phyloP scores from a whole-genome alignment of 2,113 vertebrate genomes.

The Cottus gobio region DNA sequence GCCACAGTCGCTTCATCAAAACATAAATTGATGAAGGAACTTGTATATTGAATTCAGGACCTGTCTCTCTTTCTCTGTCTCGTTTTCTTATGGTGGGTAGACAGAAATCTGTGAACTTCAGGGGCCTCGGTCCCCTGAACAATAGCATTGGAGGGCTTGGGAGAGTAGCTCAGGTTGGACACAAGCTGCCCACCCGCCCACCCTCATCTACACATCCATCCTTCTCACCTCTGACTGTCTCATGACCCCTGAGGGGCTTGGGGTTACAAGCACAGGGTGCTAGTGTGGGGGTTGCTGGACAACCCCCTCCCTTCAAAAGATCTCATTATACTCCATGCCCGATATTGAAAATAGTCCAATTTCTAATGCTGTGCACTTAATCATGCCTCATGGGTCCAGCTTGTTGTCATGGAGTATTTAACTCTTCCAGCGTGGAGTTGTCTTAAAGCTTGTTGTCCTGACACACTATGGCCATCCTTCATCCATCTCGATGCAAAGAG shows the following conservation, averaged over 20 bases:
- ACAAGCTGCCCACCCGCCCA: slow-evolving; percentile 48
- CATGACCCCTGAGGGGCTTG: slow-evolving; percentile 73
- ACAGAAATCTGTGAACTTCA: slow-evolving; percentile 77
- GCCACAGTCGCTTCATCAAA: too few species aligned
- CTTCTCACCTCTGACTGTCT: slow-evolving; percentile 75
- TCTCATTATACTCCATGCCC: slow-evolving; percentile 48
- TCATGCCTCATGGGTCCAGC: slow-evolving; percentile 45
- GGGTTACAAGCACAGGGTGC: slow-evolving; percentile 66
- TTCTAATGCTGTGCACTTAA: slow-evolving; percentile 56
- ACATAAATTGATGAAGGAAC: slow-evolving; percentile 27
- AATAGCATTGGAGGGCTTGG: slow-evolving; percentile 58
- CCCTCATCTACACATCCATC: slow-evolving; percentile 68
- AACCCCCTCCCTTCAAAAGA: slow-evolving; percentile 54
- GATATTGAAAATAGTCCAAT: slow-evolving; percentile 56
- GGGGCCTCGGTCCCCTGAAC: slow-evolving; percentile 60
- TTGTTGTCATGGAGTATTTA: not conserved
- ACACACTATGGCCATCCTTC: not conserved
- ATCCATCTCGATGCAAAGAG: not conserved
- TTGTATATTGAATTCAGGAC: slow-evolving; percentile 36
- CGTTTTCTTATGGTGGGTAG: slow-evolving; percentile 16
- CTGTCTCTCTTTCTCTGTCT: slow-evolving; percentile 15
- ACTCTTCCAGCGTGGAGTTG: too few species aligned
- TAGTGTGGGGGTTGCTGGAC: slow-evolving; percentile 67
- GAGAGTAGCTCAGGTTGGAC: slow-evolving; percentile 54
- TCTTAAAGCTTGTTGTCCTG: slow-evolving; percentile 31